Conservation (phyloP, 2,113 vertebrate species). For the Mastomys natalensis region DNA sequence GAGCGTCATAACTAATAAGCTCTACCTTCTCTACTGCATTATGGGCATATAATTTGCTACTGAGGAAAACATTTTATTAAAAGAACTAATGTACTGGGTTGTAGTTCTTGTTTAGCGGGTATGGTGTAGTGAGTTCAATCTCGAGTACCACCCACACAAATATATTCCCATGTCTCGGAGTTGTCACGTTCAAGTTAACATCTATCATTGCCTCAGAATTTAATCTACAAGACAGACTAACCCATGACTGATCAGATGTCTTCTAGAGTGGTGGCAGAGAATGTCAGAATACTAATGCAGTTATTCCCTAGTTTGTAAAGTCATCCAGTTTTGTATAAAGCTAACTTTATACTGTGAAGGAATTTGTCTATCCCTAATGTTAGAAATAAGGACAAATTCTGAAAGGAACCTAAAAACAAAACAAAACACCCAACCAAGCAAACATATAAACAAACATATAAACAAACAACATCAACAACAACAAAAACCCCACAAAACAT, state of each 20-base stretch:
- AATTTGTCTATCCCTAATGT: neutral
- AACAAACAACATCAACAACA: neutral
- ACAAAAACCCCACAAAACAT: neutral
- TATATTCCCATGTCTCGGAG: neutral
- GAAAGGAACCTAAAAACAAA: neutral
- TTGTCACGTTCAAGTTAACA: conserved; percentile 23
- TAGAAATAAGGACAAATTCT: conserved; percentile 44
- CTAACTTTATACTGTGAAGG: neutral
- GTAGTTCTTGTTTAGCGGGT: neutral
- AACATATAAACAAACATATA: neutral
- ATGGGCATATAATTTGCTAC: neutral
- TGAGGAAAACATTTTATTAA: neutral
- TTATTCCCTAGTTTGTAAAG: neutral
- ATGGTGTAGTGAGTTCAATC: neutral
- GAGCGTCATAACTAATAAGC: conserved; percentile 13
- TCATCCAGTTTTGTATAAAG: neutral
- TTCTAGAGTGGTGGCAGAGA: neutral
- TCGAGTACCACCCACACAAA: neutral
- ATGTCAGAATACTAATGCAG: neutral
- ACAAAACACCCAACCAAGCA: too few relatives aligned
- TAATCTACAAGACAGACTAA: neutral
- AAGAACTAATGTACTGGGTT: neutral
- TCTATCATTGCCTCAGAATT: neutral
- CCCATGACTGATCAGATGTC: neutral
- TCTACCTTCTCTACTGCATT: neutral